Conservation (phyloP, 1,140 invertebrate species). For the Drosophila rhopaloa region DNA sequence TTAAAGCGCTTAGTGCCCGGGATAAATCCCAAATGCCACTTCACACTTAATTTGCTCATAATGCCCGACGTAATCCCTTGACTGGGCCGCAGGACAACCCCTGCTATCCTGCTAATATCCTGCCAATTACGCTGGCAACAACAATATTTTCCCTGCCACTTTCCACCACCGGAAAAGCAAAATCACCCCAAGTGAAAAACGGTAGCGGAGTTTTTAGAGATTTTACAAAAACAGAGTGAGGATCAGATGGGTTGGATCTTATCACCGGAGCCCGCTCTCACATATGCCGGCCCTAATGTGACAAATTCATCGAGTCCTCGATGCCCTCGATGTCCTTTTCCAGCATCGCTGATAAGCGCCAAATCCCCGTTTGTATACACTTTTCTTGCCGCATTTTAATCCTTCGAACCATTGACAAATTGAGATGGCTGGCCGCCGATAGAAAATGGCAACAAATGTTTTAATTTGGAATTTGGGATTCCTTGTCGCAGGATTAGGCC, state of each 20-base stretch:
- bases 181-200: slow-evolving; percentile 14
- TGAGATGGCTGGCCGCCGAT: slow-evolving; percentile 57
- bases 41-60: slow-evolving; percentile 83
- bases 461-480: slow-evolving; percentile 49
- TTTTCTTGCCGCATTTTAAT: slow-evolving; percentile 60
- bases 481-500: slow-evolving; percentile 23
- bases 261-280: slow-evolving; percentile 47
- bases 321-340: slow-evolving; percentile 67
- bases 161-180: slow-evolving; percentile 10
- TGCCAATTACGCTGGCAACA: slow-evolving; percentile 76
- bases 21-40: slow-evolving; percentile 78
- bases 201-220: slow-evolving; percentile 1
- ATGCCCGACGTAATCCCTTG: slow-evolving; percentile 74
- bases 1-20: slow-evolving; percentile 60
- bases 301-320: slow-evolving; percentile 72
- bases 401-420: slow-evolving; percentile 55
- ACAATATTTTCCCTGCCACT: slow-evolving; percentile 51
- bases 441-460: slow-evolving; percentile 79
- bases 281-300: slow-evolving; percentile 74
- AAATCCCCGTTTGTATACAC: slow-evolving; percentile 39
- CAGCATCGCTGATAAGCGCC: slow-evolving; percentile 68
- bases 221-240: not conserved
- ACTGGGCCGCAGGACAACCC: slow-evolving; percentile 39
- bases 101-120: slow-evolving; percentile 59
- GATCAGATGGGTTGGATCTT: slow-evolving; percentile 46